Evolutionary conservation across 2,888 invertebrate genomes (phyloP).

Genomic region (Idaea aversata): DNA sequence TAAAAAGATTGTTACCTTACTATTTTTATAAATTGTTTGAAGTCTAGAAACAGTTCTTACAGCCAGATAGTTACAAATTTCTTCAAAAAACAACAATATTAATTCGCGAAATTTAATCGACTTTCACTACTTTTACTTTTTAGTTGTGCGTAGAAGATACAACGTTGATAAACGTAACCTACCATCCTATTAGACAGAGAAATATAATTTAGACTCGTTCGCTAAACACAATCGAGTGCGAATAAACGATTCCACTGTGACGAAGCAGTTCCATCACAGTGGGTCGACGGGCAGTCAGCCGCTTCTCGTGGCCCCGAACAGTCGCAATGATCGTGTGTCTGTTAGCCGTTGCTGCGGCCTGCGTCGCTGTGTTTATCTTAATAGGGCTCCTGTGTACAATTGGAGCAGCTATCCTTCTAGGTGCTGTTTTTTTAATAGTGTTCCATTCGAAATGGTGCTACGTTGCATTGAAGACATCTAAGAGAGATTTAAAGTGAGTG

Average conservation of each 20-base stretch:
- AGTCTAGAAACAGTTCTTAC: no score
- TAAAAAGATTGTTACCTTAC: no score
- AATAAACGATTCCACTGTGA: slow-evolving; percentile 15
- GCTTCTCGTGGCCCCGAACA: slow-evolving; percentile 73
- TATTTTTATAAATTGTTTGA: no score
- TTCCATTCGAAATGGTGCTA: slow-evolving; percentile 89
- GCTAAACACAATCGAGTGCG: neutral
- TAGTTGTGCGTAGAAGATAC: neutral
- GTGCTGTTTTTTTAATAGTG: slow-evolving; percentile 82
- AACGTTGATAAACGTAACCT: neutral
- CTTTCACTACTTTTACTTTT: neutral
- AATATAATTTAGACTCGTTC: neutral
- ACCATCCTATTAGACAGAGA: neutral
- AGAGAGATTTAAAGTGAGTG: slow-evolving; percentile 86
- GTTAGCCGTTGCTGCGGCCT: slow-evolving; percentile 63
- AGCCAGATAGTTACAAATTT: no score
- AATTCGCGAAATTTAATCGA: no score
- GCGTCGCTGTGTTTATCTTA: slow-evolving; percentile 69
- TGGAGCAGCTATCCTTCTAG: slow-evolving; percentile 80
- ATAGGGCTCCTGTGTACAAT: slow-evolving; percentile 84
- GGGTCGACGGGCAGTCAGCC: slow-evolving; percentile 62
- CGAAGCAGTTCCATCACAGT: slow-evolving; percentile 31
- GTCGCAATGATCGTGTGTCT: slow-evolving; percentile 67
- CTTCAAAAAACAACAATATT: no score
- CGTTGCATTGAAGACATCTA: slow-evolving; percentile 86